Evolutionary conservation across 2,888 invertebrate species (phyloP).

Genomic region (Tinea pellionella): DNA sequence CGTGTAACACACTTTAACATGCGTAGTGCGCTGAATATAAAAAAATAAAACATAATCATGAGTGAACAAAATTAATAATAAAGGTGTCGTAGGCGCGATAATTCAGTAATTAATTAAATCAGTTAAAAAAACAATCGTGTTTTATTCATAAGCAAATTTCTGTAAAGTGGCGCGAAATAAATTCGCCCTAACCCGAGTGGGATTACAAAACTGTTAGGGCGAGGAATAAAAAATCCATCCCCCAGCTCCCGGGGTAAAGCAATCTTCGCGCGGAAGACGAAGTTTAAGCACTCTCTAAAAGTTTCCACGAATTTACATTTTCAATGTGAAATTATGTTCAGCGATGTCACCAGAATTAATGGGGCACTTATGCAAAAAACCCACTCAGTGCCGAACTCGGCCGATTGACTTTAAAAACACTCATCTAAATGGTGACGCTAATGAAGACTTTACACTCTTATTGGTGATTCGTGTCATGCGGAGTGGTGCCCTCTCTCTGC

Average conservation of each 20-base stretch:
- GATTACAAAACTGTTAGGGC: conserved; percentile 4
- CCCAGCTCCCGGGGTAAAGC: conserved; percentile 18
- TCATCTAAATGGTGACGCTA: neutral
- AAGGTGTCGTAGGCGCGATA: neutral
- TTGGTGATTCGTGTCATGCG: neutral
- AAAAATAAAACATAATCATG: too few species aligned
- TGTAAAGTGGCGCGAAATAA: neutral
- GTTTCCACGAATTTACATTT: conserved; percentile 33
- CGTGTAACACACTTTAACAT: too few species aligned
- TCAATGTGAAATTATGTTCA: conserved; percentile 36
- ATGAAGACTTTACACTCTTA: neutral
- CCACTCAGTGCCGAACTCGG: neutral
- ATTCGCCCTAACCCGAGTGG: neutral
- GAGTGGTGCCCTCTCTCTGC: too few species aligned
- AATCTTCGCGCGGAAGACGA: conserved; percentile 19
- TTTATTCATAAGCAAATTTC: neutral
- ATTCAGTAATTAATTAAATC: neutral
- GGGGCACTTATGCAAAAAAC: conserved; percentile 34
- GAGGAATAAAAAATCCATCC: neutral
- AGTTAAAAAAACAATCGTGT: neutral
- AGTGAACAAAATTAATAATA: too few species aligned
- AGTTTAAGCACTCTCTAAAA: conserved; percentile 26
- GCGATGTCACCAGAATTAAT: conserved; percentile 28
- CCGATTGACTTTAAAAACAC: neutral
- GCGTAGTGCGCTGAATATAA: too few species aligned